Evolutionary conservation across 2,888 invertebrate species (phyloP).

Genomic region (Cataglyphis albicans): DNA sequence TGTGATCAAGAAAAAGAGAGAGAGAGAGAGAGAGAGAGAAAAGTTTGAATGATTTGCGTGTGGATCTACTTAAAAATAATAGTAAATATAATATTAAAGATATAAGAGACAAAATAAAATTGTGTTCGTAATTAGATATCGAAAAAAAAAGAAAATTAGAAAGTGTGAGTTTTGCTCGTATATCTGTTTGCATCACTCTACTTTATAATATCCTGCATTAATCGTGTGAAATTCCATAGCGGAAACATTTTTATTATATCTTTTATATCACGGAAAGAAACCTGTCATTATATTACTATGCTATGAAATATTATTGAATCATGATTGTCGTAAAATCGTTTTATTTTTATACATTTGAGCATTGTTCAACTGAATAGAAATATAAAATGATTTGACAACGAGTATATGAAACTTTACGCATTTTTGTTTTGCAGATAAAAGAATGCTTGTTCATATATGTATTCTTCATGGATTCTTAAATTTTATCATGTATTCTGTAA

Average conservation of each 20-base stretch:
- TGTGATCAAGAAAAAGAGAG: not conserved
- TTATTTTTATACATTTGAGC: slow-evolving; percentile 5
- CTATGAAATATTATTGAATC: not conserved
- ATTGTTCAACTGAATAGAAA: slow-evolving; percentile 15
- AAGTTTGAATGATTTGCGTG: not conserved
- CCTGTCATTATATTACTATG: slow-evolving; percentile 1
- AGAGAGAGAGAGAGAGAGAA: not conserved
- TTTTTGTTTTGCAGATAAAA: slow-evolving; percentile 29
- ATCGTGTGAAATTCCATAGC: not conserved
- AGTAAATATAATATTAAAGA: not conserved
- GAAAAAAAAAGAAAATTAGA: not conserved
- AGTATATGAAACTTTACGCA: slow-evolving; percentile 20
- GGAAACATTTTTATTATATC: not conserved
- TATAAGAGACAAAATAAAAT: slow-evolving; percentile 1
- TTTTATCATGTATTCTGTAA: slow-evolving; percentile 28
- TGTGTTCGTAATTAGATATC: not conserved
- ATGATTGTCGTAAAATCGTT: slow-evolving; percentile 7
- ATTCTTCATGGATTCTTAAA: not conserved
- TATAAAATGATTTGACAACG: not conserved
- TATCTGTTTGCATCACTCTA: not conserved
- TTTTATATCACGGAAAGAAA: slow-evolving; percentile 7
- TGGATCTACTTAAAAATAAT: not conserved
- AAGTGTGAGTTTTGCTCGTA: not conserved
- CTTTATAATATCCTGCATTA: not conserved
- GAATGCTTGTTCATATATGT: not conserved